Evolutionary conservation across 2,113 vertebrate species (phyloP).

Genomic region (Otocyon megalotis): DNA sequence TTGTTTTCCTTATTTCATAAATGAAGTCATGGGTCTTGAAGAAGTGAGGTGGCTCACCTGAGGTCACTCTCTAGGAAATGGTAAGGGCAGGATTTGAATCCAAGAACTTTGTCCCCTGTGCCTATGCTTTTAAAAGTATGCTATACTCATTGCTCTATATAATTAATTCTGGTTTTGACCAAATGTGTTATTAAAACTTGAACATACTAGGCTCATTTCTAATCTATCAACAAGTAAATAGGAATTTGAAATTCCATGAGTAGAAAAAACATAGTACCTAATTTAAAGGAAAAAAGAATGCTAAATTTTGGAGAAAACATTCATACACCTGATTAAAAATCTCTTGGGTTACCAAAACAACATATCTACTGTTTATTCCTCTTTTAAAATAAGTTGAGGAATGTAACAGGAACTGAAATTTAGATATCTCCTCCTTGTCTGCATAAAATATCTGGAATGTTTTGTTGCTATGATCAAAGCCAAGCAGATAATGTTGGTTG

Average conservation of each 20-base stretch:
- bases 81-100: background rate
- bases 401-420: constrained; percentile 42
- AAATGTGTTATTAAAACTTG: background rate
- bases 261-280: background rate
- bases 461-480: constrained; percentile 66
- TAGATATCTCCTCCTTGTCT: constrained; percentile 50
- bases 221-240: background rate
- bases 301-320: constrained; percentile 48
- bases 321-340: constrained; percentile 29
- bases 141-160: background rate
- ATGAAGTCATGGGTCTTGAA: background rate
- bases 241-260: background rate
- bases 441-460: constrained; percentile 55
- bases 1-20: background rate
- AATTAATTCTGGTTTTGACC: background rate
- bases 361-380: background rate
- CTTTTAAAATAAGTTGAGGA: constrained; percentile 68
- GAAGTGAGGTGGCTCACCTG: background rate
- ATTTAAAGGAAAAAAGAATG: background rate
- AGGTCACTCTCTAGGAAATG: background rate
- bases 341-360: constrained; percentile 50
- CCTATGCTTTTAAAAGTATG: background rate
- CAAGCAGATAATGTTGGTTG: constrained; percentile 44
- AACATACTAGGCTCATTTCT: background rate
- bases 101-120: background rate